These are phyloP conservation scores for Lasioglossum leucozonium DNA, from an alignment of 2,888 invertebrate genomes.

Conservation along the genomic window DNA sequence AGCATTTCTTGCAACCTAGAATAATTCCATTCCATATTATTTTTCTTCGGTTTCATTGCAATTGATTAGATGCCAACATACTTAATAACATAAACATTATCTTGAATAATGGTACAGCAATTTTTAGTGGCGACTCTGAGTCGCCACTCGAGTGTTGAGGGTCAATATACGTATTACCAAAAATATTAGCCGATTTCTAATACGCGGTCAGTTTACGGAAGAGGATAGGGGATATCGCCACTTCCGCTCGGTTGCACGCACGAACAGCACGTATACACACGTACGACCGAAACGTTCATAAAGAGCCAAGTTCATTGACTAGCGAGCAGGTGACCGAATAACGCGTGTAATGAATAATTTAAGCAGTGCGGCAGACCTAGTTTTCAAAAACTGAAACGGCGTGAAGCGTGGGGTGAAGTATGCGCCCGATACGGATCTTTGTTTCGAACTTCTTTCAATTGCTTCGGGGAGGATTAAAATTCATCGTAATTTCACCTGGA, in stretches of 20 bases:
- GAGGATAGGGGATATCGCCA: neutral
- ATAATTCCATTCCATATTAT: no score
- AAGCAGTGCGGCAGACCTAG: neutral
- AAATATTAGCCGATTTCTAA: neutral
- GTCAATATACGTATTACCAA: no score
- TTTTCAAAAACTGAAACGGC: constrained; percentile 4
- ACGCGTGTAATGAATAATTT: neutral
- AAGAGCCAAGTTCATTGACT: constrained; percentile 8
- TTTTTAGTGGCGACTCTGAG: no score
- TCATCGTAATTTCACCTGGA: constrained; percentile 16
- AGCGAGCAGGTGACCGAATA: constrained; percentile 12
- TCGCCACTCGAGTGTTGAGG: no score
- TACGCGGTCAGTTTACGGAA: neutral
- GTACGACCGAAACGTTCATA: neutral
- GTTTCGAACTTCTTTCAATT: constrained; percentile 7
- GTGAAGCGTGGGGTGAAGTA: constrained; percentile 4
- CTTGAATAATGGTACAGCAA: no score
- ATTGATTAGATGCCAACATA: no score
- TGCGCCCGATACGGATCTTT: neutral
- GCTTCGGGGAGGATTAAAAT: constrained; percentile 12
- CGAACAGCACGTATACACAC: neutral
- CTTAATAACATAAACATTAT: no score
- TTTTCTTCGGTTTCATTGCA: no score
- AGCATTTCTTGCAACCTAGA: no score
- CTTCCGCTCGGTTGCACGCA: neutral